phyloP scores from a whole-genome alignment of 2,113 vertebrate genomes.

The Nematolebias whitei region DNA sequence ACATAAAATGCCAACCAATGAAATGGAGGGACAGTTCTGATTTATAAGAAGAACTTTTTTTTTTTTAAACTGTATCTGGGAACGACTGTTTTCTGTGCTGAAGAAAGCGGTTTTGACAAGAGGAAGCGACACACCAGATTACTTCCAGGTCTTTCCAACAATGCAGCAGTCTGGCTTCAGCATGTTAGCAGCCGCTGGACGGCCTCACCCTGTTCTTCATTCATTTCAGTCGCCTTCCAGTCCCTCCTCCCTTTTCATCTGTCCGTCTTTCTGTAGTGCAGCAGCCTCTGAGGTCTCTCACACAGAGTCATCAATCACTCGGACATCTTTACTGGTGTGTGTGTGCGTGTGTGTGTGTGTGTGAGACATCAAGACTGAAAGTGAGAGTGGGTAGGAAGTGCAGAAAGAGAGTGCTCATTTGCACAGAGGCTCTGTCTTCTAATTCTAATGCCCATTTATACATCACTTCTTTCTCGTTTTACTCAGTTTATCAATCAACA shows the following conservation, averaged over 20 bases:
- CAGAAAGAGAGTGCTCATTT: conserved; percentile 21
- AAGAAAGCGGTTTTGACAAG: not conserved
- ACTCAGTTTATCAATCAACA: conserved; percentile 1
- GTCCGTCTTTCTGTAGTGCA: conserved; percentile 58
- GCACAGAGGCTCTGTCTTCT: conserved; percentile 9
- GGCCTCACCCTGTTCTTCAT: conserved; percentile 46
- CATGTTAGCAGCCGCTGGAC: conserved; percentile 28
- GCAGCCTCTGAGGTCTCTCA: conserved; percentile 56
- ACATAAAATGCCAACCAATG: too few species aligned
- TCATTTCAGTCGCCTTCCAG: conserved; percentile 39
- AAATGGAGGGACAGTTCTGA: too few species aligned
- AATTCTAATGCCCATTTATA: not conserved
- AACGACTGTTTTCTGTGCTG: not conserved
- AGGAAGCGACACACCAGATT: conserved; percentile 17
- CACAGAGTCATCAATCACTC: conserved; percentile 61
- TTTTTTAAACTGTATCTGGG: not conserved
- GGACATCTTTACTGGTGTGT: conserved; percentile 22
- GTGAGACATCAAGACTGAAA: conserved; percentile 26
- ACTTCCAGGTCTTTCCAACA: conserved; percentile 32
- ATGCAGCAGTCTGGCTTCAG: conserved; percentile 20
- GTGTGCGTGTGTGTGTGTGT: not conserved
- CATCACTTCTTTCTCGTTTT: conserved; percentile 2
- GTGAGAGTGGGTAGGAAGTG: conserved; percentile 25
- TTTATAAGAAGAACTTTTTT: too few species aligned
- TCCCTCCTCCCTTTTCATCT: conserved; percentile 55